phyloP scores from a whole-genome alignment of 2,888 invertebrate species.

The Candidula unifasciata region DNA sequence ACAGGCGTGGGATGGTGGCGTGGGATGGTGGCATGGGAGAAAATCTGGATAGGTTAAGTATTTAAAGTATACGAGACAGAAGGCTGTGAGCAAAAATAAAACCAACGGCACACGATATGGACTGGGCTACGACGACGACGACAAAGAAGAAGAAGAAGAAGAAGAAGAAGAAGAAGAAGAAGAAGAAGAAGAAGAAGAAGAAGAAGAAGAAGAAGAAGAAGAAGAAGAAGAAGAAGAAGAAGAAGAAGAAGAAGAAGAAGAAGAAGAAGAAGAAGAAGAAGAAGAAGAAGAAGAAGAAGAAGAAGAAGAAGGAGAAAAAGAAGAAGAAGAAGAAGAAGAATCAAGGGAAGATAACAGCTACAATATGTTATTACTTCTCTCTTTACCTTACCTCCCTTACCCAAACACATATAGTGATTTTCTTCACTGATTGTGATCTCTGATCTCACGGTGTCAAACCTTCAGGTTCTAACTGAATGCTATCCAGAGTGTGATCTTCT shows the following conservation, averaged over 20 bases:
- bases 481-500: too few species aligned
- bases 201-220: slow-evolving; percentile 32
- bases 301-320: slow-evolving; percentile 22
- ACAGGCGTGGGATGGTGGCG: too few species aligned
- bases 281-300: slow-evolving; percentile 39
- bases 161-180: slow-evolving; percentile 29
- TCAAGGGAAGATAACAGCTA: not conserved
- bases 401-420: too few species aligned
- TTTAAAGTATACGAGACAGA: too few species aligned
- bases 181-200: slow-evolving; percentile 35
- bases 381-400: not conserved
- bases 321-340: slow-evolving; percentile 18
- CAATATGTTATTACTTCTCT: not conserved
- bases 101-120: too few species aligned
- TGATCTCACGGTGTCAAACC: too few species aligned
- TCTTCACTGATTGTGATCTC: too few species aligned
- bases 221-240: slow-evolving; percentile 25
- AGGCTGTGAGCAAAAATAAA: too few species aligned
- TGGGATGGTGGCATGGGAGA: too few species aligned
- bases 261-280: slow-evolving; percentile 28
- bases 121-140: slow-evolving; percentile 9
- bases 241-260: slow-evolving; percentile 31
- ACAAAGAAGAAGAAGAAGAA: slow-evolving; percentile 22
- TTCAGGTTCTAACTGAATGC: too few species aligned
- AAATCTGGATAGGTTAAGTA: too few species aligned